Evolutionary conservation across 2,113 vertebrate species (phyloP), one percentile per base, ranked within the genome.

Genomic region (Porphyrio hochstetteri): DNA sequence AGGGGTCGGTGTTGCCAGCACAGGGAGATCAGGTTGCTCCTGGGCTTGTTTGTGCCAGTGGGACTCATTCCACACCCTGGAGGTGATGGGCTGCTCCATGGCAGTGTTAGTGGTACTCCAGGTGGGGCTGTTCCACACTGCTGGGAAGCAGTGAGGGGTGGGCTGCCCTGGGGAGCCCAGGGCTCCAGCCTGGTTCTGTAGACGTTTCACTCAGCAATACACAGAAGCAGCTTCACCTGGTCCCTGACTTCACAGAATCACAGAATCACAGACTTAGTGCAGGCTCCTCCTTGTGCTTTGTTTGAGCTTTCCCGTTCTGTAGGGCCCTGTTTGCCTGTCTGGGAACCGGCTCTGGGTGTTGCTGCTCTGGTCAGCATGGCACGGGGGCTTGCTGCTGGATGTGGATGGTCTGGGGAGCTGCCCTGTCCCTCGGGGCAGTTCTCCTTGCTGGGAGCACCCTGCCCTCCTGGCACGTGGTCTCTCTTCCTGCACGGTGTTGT

Each of bases 151-250:
- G 5, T 7, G 68, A 10, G 25, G 64, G 40, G 27, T 65, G 71
- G 53, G 61, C 70, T 84, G 56, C 76, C 46, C 1, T 3, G 6
- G 0, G 0, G 20, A 35, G 40, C 50, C 52, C 42, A 16, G 11
- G 50, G 44, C 21, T 53, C 56, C 65, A 12, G 27, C 0, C 0
- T 40, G 57, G 33, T 55, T 57, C 70, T 36, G 16, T 9, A 53
- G 27, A 16, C 25, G 55, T 74, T 70, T 36, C 20, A 8, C 75
- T 71, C 55, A 24, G 33, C 11, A 1, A 31, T 2, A 2, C 36
- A 31, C 76, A n/a, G 69, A 90, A 87, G 63, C 44, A 59, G 24
- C 59, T 68, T 76, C 23, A 18, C 38, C 17, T 46, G 50, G 23
- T 75, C 64, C 25, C 28, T 80, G 53, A 4, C n/a, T n/a, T n/a